Evolutionary conservation across 2,797 vertebrate genomes (phyloP).

Genomic region (Thripadectes ignobilis): DNA sequence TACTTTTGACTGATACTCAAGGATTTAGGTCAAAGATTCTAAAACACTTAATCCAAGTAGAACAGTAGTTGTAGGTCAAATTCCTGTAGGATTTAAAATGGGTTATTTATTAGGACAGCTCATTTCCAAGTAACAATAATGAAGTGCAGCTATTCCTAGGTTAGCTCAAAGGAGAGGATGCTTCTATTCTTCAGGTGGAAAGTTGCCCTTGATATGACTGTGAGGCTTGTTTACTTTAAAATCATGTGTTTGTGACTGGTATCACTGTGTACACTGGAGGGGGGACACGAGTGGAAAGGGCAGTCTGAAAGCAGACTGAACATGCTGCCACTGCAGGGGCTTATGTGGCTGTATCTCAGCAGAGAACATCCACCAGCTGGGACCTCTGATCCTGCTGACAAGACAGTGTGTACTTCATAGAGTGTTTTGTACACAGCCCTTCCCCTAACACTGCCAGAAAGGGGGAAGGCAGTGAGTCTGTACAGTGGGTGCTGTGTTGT

Average conservation of each 20-base stretch:
- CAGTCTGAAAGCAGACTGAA: neutral
- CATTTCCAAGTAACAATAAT: neutral
- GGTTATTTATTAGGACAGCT: constrained; percentile 13
- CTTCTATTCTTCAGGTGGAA: neutral
- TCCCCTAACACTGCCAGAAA: neutral
- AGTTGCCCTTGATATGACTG: neutral
- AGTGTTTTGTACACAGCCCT: rapidly evolving
- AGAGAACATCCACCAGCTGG: neutral
- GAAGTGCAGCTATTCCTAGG: neutral
- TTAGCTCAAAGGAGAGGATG: neutral
- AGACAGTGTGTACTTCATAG: neutral
- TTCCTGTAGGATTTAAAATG: constrained; percentile 30
- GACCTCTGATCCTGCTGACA: neutral
- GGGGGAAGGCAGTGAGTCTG: neutral
- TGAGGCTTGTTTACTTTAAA: neutral
- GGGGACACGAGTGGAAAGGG: neutral
- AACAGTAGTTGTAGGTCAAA: neutral
- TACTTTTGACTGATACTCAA: neutral
- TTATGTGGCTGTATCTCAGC: neutral
- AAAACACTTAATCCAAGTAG: neutral
- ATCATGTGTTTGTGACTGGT: neutral
- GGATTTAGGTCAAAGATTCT: neutral
- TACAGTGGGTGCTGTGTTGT: neutral
- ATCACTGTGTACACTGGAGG: neutral
- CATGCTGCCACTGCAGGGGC: neutral